phyloP scores from a whole-genome alignment of 2,113 vertebrate species.

The Machaerirhynchus nigripectus region DNA sequence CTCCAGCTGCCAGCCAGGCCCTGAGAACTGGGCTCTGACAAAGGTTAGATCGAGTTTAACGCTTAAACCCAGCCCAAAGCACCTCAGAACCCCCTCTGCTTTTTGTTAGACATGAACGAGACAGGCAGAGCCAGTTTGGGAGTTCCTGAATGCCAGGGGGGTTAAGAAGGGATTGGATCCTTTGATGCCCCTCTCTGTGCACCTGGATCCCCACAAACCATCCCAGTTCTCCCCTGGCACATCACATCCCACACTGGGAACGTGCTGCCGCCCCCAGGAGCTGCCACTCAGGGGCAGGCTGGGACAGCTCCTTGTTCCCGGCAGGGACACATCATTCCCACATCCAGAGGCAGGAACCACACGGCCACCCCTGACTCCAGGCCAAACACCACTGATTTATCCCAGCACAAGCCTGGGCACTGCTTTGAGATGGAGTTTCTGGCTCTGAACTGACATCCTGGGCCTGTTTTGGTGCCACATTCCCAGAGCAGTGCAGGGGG shows the following conservation, averaged over 20 bases:
- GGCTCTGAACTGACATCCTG: neutral
- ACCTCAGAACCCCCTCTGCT: neutral
- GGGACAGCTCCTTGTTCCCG: neutral
- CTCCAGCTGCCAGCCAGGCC: neutral
- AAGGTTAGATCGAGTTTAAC: neutral
- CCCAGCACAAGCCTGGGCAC: neutral
- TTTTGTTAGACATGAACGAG: neutral
- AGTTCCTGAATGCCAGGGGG: accelerated
- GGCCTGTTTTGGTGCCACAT: neutral
- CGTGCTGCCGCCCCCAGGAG: neutral
- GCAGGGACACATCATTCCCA: neutral
- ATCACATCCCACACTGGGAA: accelerated
- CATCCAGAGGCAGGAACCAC: neutral
- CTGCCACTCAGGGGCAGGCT: neutral
- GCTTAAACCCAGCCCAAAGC: neutral
- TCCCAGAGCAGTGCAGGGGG: accelerated
- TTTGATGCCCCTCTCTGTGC: neutral
- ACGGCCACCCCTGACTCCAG: neutral
- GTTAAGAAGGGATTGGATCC: neutral
- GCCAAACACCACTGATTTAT: neutral
- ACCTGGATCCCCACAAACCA: neutral
- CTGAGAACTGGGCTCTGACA: neutral
- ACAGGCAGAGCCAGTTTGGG: neutral
- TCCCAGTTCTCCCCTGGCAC: neutral
- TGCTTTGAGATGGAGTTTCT: neutral